Evolutionary conservation across 2,888 invertebrate genomes (phyloP).

Genomic region (Cistogaster globosa): DNA sequence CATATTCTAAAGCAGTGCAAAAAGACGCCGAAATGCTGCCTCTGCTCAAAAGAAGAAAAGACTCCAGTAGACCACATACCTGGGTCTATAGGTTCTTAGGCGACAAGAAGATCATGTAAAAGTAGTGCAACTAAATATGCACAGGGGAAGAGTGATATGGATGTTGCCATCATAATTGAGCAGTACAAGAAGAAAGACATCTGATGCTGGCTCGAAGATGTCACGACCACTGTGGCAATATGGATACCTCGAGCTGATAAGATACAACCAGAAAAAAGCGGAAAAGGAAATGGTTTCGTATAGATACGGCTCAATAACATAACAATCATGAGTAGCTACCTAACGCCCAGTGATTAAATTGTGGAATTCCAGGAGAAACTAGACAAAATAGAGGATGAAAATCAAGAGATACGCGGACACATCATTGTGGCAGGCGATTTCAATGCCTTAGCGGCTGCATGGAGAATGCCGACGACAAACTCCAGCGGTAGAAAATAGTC

Average conservation of each 20-base stretch:
- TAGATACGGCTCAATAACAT: background rate
- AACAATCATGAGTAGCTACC: background rate
- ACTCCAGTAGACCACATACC: background rate
- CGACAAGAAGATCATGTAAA: no score
- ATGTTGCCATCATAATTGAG: no score
- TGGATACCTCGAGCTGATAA: background rate
- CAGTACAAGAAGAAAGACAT: no score
- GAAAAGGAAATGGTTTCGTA: background rate
- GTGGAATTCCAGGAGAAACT: background rate
- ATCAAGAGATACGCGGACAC: background rate
- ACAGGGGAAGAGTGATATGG: background rate
- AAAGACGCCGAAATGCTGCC: no score
- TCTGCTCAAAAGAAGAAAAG: no score
- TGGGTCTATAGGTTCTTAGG: no score
- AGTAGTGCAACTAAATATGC: no score
- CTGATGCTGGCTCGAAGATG: no score
- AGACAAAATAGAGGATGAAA: background rate
- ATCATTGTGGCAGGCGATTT: no score
- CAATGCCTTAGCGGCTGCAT: background rate
- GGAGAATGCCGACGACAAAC: background rate
- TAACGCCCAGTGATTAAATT: background rate
- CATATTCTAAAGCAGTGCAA: no score
- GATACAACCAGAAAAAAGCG: background rate
- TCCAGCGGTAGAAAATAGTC: no score
- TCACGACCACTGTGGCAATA: no score